Base-by-base conservation (phyloP, 2,888 invertebrate species). In the Drosophila fungiperda region DNA sequence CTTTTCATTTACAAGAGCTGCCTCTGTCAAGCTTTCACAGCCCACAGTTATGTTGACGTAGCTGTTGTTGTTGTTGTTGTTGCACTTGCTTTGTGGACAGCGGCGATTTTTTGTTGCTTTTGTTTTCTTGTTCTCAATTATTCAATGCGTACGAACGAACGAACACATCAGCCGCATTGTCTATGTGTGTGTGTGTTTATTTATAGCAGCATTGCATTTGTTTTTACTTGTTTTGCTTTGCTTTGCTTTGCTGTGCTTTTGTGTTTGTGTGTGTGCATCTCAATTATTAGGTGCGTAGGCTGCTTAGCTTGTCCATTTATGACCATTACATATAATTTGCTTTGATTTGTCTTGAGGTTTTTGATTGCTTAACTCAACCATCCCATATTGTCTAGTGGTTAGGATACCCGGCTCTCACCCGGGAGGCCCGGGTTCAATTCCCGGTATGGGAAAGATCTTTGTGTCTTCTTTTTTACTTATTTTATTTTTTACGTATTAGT, bases 321-420 rank as follows among this genome's bases (percentile, higher is more conserved):
- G 58, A 67, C 12, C n/a, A 38, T 15, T 35, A 15, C 20, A 35
- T 36, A 12, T 38, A 9, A 7, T 64, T 49, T 42, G 35, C 15
- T 12, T 40, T 42, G 5, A 5, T 12, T 35, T 9, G 23, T 64
- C 33, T 23, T 53, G 26, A 35, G 33, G 20, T 48, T 68, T 64
- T 20, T 7, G 50, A 11, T 17, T 0, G 0, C 0, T 0, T 0
- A 0, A 0, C 0, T 7, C 3, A 73, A 45, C 64, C 11, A 68
- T 84, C 82, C 82, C 82, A 82, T 82, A 82, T 82, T 83, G 82
- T 82, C 83, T 82, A 82, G 82, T 82, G 83, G 82, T 83, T 82
- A 83, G 81, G 83, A 81, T 82, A 80, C 82, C 80, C 82, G 80
- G 80, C 80, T 80, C 82, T 80, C 80, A 80, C 82, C 80, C 80